Base-by-base conservation (phyloP, 1,140 invertebrate species). In the Amyelois transitella region DNA sequence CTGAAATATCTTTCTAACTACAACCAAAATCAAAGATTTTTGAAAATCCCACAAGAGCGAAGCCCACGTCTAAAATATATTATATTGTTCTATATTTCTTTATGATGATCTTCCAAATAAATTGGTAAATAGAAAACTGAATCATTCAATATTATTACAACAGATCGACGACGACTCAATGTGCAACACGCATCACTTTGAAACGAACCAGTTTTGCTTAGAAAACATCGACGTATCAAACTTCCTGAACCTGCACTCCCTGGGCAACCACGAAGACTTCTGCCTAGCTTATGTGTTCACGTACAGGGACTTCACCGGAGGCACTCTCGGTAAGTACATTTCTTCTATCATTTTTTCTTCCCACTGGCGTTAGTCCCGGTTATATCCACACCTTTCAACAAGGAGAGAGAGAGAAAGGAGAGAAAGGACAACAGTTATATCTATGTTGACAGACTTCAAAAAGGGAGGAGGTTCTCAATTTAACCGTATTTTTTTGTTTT, bases 181-280 rank as follows among this genome's bases (percentile, higher is more conserved):
- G 17, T 98, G 96, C 78, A 91, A 90, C 53, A 72, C 79, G 7
- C 72, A 77, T 28, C 89, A 90, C 18, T 90, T 90, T 60, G 94
- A 96, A 54, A 89, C 92, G 53, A 98, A 98, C 90, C 95, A 96
- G 48, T 99, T 99, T 85, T 99, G 98, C 84, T 93, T 96, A 75
- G 95, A 96, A 74, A 99, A 99, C 81, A 98, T 99, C 69, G 98
- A 99, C 84, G 98, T 99, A 47, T 99, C 97, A 68, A 99, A 99
- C 90, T 99, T 99, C 88, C 90, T 99, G 38, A 99, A 99, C 90
- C 91, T 99, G 18, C 98, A 99, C 84, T 99, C 98, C 6, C 90
- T 99, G 47, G 94, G 95, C 20, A 97, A 99, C 89, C 98, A 99
- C 83, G 96, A 98, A 72, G 96, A 96, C 76, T 99, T 99, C 89